Base-by-base conservation (phyloP, 2,888 invertebrate species). In the Agrilus cyanescens region DNA sequence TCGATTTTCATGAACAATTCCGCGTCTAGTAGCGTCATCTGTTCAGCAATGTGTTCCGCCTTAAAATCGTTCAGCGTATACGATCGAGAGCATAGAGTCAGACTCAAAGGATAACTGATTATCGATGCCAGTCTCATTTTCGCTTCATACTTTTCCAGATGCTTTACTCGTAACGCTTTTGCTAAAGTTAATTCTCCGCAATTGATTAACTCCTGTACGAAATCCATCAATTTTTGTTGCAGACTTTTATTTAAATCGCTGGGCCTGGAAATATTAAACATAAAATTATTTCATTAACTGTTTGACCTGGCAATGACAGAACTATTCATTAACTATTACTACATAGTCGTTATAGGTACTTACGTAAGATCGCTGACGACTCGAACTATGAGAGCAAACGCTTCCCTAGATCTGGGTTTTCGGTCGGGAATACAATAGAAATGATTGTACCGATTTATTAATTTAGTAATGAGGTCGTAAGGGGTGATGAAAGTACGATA, bases 311-410 rank as follows among this genome's bases (percentile, higher is more conserved):
- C n/a, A n/a, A n/a, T n/a, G n/a, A n/a, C n/a, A n/a, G n/a, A n/a
- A 46, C 15, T 38, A n/a, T 30, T 13, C 38, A 38, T 39, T 40
- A 32, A 39, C 14, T 32, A 29, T 37, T 8, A 37, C 7, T 10
- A 10, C 34, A 34, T 29, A 16, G 35, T 20, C 10, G 13, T 12
- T n/a, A 12, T 36, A 12, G 25, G 32, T 42, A 80, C 85, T 80
- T 65, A 94, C 94, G 95, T 94, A 57, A 98, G 76, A 68, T 96
- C 95, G 58, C 90, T 91, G 43, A 97, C 91, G 46, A 96, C 91
- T 56, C 96, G 73, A 38, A 96, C 91, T 49, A 97, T 77, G 51
- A 98, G 72, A 34, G 93, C 87, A 67, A 97, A 93, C 4, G 90
- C 80, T 73, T 94, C 87, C 46, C 85, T 73, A 2, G 87, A 85